Evolutionary conservation across 1,140 invertebrate genomes (phyloP).

Genomic region (Nasonia giraulti): DNA sequence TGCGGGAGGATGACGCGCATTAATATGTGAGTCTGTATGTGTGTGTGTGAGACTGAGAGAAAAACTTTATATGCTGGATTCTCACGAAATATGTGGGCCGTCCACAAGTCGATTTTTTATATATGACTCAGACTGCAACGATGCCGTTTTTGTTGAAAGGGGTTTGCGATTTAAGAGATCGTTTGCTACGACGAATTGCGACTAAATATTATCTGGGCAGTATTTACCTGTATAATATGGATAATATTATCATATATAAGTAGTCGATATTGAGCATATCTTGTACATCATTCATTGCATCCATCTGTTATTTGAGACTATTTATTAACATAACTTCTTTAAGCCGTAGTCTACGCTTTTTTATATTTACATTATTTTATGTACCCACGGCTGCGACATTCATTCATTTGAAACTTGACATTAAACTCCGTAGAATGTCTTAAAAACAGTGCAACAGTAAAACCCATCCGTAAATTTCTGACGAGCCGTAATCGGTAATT

Average conservation of each 20-base stretch:
- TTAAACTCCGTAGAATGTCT: background rate
- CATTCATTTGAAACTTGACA: background rate
- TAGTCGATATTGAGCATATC: background rate
- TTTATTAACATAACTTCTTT: too few relatives aligned
- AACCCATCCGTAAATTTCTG: background rate
- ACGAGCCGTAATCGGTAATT: background rate
- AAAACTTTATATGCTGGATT: conserved; percentile 18
- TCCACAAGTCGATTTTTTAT: background rate
- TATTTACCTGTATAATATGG: background rate
- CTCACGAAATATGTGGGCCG: conserved; percentile 46
- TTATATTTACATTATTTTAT: too few relatives aligned
- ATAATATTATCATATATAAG: background rate
- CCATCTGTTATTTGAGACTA: too few relatives aligned
- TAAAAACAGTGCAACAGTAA: background rate
- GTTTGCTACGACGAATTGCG: background rate
- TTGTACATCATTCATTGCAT: too few relatives aligned
- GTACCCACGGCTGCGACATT: background rate
- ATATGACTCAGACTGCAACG: background rate
- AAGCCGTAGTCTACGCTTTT: too few relatives aligned
- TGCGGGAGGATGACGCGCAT: conserved; percentile 46
- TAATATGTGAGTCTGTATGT: background rate
- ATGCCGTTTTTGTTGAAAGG: background rate
- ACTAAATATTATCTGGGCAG: background rate
- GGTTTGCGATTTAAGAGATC: background rate
- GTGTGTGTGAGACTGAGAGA: background rate